Percentiles rank a stretch among this genome's conserved stretches.
Evolutionary conservation across 2,797 vertebrate species (phyloP).

Genomic region (Brachyalestes nurse): DNA sequence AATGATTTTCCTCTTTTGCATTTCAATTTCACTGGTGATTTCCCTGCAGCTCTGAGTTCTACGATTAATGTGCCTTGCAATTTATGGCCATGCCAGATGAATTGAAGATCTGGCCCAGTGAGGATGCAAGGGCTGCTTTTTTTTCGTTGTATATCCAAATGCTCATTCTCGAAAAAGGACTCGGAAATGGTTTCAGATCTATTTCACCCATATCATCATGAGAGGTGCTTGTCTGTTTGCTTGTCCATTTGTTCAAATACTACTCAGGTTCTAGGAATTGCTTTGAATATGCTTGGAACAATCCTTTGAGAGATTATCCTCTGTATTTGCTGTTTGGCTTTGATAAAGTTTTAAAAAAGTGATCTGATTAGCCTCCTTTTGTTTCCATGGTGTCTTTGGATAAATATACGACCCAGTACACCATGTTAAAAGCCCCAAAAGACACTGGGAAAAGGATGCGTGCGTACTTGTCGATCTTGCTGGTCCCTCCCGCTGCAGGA

Average conservation of each 20-base stretch:
- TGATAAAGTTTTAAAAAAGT: constrained; percentile 71
- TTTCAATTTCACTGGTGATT: constrained; percentile 35
- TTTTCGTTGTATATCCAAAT: constrained; percentile 46
- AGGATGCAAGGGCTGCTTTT: constrained; percentile 35
- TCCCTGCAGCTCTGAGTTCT: constrained; percentile 45
- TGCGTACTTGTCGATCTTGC: constrained; percentile 99
- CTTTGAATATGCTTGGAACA: constrained; percentile 27
- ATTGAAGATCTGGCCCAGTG: constrained; percentile 36
- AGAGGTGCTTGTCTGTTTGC: constrained; percentile 12
- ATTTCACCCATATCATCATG: constrained; percentile 24
- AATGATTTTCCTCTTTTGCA: constrained; percentile 58
- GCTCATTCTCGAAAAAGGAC: constrained; percentile 44
- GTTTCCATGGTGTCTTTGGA: constrained; percentile 96
- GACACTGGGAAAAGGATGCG: constrained; percentile 98
- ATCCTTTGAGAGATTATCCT: constrained; percentile 37
- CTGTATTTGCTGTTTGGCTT: constrained; percentile 35
- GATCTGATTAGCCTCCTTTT: constrained; percentile 75
- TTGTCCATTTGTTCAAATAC: constrained; percentile 19
- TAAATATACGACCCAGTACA: constrained; percentile 99
- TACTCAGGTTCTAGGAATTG: constrained; percentile 31
- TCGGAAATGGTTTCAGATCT: constrained; percentile 14
- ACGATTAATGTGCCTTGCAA: constrained; percentile 40
- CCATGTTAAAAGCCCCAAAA: constrained; percentile 98
- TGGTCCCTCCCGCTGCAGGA: constrained; percentile 86
- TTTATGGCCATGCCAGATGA: constrained; percentile 33